Evolutionary conservation across 2,888 invertebrate genomes (phyloP).

Genomic region (Lasioglossum vierecki): DNA sequence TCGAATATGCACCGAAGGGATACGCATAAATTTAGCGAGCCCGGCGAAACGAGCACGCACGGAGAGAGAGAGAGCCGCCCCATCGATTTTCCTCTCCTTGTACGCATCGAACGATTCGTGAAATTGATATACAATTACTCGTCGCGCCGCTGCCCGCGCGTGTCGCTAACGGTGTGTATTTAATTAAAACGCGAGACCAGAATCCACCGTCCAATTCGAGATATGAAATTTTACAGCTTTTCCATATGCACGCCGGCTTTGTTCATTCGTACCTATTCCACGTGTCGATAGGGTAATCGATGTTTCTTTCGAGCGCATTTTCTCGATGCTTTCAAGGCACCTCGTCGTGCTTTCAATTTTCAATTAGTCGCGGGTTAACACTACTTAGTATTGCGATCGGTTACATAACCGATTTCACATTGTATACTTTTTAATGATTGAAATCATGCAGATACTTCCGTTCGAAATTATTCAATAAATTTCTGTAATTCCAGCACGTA

Average conservation of each 20-base stretch:
- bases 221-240: constrained; percentile 5
- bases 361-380: no score
- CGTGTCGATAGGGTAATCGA: not conserved
- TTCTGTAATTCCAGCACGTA: no score
- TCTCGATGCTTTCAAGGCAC: no score
- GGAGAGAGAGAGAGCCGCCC: not conserved
- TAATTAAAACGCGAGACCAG: constrained; percentile 26
- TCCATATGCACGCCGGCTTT: constrained; percentile 1
- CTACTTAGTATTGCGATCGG: no score
- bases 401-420: no score
- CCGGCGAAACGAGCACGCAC: constrained; percentile 13
- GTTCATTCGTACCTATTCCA: constrained; percentile 3
- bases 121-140: constrained; percentile 45
- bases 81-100: constrained; percentile 32
- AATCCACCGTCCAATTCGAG: not conserved
- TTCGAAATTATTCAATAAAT: no score
- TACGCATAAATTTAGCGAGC: constrained; percentile 59
- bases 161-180: constrained; percentile 14
- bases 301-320: not conserved
- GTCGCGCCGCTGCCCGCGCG: not conserved
- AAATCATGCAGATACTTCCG: no score
- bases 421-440: no score
- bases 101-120: constrained; percentile 28
- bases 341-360: no score
- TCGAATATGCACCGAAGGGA: constrained; percentile 45